phyloP scores from a whole-genome alignment of 1,140 invertebrate species.

The Drosophila equinoxialis region DNA sequence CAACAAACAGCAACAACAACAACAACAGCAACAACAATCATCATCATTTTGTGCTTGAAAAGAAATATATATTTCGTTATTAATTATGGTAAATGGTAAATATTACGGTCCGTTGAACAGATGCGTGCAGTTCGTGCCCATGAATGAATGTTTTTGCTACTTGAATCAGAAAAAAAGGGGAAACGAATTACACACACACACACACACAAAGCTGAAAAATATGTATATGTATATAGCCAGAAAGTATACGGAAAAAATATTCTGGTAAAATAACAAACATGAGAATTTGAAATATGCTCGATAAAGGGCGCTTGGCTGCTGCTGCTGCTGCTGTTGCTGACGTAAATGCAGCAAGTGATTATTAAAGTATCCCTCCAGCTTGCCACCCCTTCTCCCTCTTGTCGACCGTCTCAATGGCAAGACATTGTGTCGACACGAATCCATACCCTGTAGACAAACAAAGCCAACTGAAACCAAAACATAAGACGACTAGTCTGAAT shows the following conservation, averaged over 20 bases:
- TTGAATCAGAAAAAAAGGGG: constrained; percentile 27
- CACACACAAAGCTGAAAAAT: background rate
- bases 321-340: constrained; percentile 11
- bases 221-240: constrained; percentile 3
- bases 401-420: too few relatives aligned
- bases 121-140: constrained; percentile 66
- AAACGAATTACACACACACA: constrained; percentile 20
- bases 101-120: constrained; percentile 38
- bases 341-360: constrained; percentile 11
- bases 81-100: constrained; percentile 26
- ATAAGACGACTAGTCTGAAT: too few relatives aligned
- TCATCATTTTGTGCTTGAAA: constrained; percentile 11
- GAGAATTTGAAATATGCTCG: constrained; percentile 40
- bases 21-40: background rate
- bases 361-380: background rate
- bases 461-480: too few relatives aligned
- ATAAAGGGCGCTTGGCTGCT: constrained; percentile 46
- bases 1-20: too few relatives aligned
- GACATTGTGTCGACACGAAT: too few relatives aligned
- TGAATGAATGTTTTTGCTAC: constrained; percentile 59
- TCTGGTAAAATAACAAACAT: constrained; percentile 51
- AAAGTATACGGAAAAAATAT: constrained; percentile 44
- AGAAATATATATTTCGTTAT: background rate
- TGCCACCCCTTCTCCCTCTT: too few relatives aligned
- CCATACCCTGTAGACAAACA: too few relatives aligned